Evolutionary conservation across 2,888 invertebrate genomes (phyloP).

Genomic region (Limenitis arthemis): DNA sequence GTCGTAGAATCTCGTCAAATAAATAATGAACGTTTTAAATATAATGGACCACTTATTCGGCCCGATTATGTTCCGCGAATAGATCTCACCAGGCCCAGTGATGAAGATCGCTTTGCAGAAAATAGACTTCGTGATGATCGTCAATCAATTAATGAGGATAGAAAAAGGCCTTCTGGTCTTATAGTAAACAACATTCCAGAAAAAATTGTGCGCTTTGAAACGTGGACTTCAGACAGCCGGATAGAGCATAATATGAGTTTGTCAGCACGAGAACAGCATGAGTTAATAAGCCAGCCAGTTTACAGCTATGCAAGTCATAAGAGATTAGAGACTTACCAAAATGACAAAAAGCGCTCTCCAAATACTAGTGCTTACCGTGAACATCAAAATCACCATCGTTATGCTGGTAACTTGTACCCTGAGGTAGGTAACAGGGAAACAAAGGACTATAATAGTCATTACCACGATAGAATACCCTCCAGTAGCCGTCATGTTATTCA

Average conservation of each 20-base stretch:
- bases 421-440: conserved; percentile 44
- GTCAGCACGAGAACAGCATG: conserved; percentile 55
- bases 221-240: conserved; percentile 59
- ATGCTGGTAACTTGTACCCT: conserved; percentile 41
- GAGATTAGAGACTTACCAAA: conserved; percentile 57
- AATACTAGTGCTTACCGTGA: conserved; percentile 44
- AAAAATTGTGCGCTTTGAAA: conserved; percentile 61
- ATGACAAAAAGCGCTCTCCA: conserved; percentile 50
- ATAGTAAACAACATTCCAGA: conserved; percentile 66
- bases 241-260: conserved; percentile 53
- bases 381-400: conserved; percentile 45
- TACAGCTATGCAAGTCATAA: conserved; percentile 62
- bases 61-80: conserved; percentile 60
- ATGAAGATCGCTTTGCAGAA: conserved; percentile 47
- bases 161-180: conserved; percentile 55
- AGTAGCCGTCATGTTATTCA: conserved; percentile 53
- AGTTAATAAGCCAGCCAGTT: conserved; percentile 58
- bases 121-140: conserved; percentile 55
- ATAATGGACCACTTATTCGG: conserved; percentile 38
- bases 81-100: conserved; percentile 54
- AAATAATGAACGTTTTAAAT: conserved; percentile 51
- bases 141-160: conserved; percentile 55
- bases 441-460: conserved; percentile 49
- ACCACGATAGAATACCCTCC: conserved; percentile 46
- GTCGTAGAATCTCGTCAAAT: conserved; percentile 49